These are phyloP conservation scores for Nomada lathburiana DNA, from an alignment of 2,888 invertebrate species.

Conservation along the genomic window DNA sequence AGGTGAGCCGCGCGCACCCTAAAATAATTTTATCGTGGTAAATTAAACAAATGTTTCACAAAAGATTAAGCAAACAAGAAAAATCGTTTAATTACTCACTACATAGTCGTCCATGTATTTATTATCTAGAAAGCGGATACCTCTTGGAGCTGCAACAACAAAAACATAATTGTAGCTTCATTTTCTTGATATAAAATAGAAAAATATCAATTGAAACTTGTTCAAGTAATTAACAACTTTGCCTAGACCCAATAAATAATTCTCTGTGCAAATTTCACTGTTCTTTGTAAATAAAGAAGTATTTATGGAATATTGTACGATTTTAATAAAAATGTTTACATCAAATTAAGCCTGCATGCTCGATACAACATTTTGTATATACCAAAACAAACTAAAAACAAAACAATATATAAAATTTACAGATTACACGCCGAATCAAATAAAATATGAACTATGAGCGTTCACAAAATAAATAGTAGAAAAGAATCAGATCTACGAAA, in stretches of 20 bases:
- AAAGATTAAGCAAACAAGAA: not conserved
- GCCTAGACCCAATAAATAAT: not conserved
- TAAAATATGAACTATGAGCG: slow-evolving; percentile 4
- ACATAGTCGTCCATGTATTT: slow-evolving; percentile 86
- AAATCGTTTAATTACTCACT: slow-evolving; percentile 84
- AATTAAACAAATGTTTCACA: slow-evolving; percentile 7
- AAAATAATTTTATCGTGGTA: slow-evolving; percentile 48
- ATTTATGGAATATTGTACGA: not conserved
- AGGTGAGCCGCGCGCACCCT: slow-evolving; percentile 82
- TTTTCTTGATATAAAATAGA: not conserved
- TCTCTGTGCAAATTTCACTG: slow-evolving; percentile 9
- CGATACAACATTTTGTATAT: not conserved
- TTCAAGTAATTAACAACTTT: slow-evolving; percentile 4
- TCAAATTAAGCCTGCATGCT: slow-evolving; percentile 31
- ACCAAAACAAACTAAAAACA: slow-evolving; percentile 5
- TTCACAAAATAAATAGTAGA: not conserved
- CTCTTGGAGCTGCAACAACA: slow-evolving; percentile 78
- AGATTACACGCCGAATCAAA: not conserved
- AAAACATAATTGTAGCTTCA: slow-evolving; percentile 10
- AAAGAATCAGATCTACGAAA: not conserved
- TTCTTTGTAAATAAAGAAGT: slow-evolving; percentile 1
- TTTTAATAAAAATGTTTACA: slow-evolving; percentile 24
- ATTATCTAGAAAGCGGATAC: slow-evolving; percentile 82
- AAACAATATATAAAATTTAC: slow-evolving; percentile 1
- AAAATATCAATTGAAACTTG: not conserved